Percentiles rank a stretch among this genome's conserved stretches.
phyloP scores from a whole-genome alignment of 1,140 invertebrate species.

The Whitmania pigra region DNA sequence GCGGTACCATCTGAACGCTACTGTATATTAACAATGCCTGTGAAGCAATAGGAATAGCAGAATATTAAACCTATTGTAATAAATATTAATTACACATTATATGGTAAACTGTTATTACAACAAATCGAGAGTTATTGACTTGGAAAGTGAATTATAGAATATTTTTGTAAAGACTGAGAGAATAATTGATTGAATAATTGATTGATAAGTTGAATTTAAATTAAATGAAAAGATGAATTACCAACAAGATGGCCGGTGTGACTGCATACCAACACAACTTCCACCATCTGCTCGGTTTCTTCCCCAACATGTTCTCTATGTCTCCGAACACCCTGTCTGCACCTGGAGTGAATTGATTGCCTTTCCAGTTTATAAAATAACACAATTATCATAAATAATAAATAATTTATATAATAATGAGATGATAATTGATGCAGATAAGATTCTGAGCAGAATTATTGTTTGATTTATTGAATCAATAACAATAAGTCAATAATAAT shows the following conservation, averaged over 20 bases:
- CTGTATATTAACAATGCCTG: conserved; percentile 16
- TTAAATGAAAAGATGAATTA: conserved; percentile 10
- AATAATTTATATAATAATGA: too few relatives aligned
- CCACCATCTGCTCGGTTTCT: conserved; percentile 17
- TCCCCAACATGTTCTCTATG: conserved; percentile 21
- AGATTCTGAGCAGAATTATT: too few relatives aligned
- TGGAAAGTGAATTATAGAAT: too few relatives aligned
- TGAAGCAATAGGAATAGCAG: not conserved
- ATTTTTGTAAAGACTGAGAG: too few relatives aligned
- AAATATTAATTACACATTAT: too few relatives aligned
- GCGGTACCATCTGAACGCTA: conserved; percentile 20
- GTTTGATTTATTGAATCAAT: not conserved
- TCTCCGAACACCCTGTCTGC: conserved; percentile 19
- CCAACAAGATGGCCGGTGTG: conserved; percentile 18
- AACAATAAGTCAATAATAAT: not conserved
- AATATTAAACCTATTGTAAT: too few relatives aligned
- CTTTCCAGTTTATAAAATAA: too few relatives aligned
- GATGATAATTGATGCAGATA: too few relatives aligned
- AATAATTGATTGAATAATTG: too few relatives aligned
- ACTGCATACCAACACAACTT: conserved; percentile 19
- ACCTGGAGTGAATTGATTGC: conserved; percentile 4
- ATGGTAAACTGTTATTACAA: too few relatives aligned
- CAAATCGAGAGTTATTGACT: too few relatives aligned
- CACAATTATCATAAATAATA: too few relatives aligned
- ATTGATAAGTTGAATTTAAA: not conserved